Percentiles rank a stretch among this genome's conserved stretches.
Evolutionary conservation across 2,888 invertebrate species (phyloP).

Genomic region (Lapara coniferarum): DNA sequence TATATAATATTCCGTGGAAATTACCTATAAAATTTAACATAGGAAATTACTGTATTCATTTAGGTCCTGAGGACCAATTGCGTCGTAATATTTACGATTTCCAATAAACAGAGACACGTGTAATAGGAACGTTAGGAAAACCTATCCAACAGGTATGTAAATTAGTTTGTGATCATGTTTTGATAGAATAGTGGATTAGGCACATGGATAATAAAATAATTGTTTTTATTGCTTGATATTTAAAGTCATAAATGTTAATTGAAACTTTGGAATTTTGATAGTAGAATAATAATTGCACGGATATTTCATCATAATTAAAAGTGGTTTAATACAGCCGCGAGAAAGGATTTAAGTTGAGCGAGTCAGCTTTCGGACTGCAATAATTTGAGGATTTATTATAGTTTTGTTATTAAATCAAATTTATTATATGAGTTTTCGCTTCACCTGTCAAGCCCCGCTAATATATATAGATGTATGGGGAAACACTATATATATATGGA

Average conservation of each 20-base stretch:
- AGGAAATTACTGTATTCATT: too few species aligned
- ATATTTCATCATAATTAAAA: background rate
- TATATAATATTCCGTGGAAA: too few species aligned
- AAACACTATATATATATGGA: too few species aligned
- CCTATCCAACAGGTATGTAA: background rate
- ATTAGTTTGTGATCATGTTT: background rate
- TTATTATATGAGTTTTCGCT: too few species aligned
- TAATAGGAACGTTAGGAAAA: background rate
- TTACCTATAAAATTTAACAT: too few species aligned
- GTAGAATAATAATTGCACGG: background rate
- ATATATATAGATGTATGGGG: too few species aligned
- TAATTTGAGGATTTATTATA: too few species aligned
- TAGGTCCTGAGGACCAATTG: background rate
- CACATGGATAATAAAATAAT: background rate
- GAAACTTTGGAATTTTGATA: background rate
- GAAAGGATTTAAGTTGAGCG: background rate
- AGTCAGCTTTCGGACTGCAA: too few species aligned
- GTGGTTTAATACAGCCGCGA: background rate
- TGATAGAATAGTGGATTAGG: background rate
- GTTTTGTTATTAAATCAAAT: too few species aligned
- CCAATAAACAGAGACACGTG: background rate
- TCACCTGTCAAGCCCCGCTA: too few species aligned
- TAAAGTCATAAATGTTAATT: background rate
- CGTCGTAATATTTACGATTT: slow-evolving; percentile 4
- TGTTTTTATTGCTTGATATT: background rate